Percentiles rank a stretch among this genome's conserved stretches.
These are phyloP conservation scores for Aethina tumida DNA, from an alignment of 1,140 invertebrate genomes.

Conservation along the genomic window DNA sequence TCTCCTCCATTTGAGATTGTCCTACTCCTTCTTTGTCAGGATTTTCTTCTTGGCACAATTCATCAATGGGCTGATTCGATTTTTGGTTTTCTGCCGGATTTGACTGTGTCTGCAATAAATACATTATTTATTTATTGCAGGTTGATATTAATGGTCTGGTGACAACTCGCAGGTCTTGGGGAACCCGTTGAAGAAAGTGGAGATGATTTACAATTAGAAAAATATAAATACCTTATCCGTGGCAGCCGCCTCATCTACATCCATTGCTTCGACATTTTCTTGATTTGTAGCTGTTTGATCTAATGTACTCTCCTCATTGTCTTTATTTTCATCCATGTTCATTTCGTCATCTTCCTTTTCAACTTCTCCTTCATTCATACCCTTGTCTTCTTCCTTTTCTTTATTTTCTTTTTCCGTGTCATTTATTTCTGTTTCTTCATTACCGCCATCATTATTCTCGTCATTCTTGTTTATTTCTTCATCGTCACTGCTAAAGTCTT, in stretches of 20 bases:
- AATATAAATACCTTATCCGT: slow-evolving; percentile 27
- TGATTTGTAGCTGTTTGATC: slow-evolving; percentile 35
- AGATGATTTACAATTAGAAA: no score
- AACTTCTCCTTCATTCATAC: slow-evolving; percentile 29
- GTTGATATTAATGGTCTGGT: no score
- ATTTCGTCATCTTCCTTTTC: slow-evolving; percentile 17
- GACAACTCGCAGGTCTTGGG: no score
- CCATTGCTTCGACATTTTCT: slow-evolving; percentile 36
- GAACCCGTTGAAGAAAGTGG: no score
- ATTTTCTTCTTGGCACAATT: slow-evolving; percentile 34
- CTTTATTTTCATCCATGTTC: slow-evolving; percentile 6
- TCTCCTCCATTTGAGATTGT: slow-evolving; percentile 41
- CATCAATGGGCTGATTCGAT: slow-evolving; percentile 29
- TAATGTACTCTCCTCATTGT: slow-evolving; percentile 29
- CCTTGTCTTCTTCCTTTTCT: slow-evolving; percentile 20
- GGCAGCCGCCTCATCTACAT: slow-evolving; percentile 35
- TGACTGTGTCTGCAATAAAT: slow-evolving; percentile 28
- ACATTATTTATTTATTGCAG: neutral
- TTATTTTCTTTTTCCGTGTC: slow-evolving; percentile 23
- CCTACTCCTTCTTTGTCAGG: slow-evolving; percentile 41
- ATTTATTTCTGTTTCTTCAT: slow-evolving; percentile 37
- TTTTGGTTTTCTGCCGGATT: slow-evolving; percentile 33
- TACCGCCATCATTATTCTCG: slow-evolving; percentile 37
- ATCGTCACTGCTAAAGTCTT: slow-evolving; percentile 20
- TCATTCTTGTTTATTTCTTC: slow-evolving; percentile 35